phyloP scores from a whole-genome alignment of 2,113 vertebrate genomes.

The Aptenodytes patagonicus region DNA sequence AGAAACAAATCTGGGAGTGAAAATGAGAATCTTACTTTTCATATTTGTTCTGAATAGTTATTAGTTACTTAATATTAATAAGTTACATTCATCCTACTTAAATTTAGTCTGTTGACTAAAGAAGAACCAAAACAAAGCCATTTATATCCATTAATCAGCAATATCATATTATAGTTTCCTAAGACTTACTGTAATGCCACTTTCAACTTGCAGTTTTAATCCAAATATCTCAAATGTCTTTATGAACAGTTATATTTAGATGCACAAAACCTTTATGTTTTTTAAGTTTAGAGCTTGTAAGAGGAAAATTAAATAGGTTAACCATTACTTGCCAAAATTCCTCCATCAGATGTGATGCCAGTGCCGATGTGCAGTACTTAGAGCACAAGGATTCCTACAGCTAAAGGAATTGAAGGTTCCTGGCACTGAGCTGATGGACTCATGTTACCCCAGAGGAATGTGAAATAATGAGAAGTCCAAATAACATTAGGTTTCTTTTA shows the following conservation, averaged over 20 bases:
- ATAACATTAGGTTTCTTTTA: background rate
- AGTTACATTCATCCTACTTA: background rate
- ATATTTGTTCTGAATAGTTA: background rate
- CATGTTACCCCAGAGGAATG: background rate
- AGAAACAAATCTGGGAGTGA: background rate
- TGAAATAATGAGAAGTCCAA: background rate
- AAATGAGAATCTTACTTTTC: background rate
- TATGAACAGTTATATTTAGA: background rate
- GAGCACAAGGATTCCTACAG: background rate
- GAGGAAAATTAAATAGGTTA: background rate
- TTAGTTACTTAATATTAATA: background rate
- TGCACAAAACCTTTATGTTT: background rate
- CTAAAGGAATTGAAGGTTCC: background rate
- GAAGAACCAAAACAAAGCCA: background rate
- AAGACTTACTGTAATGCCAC: background rate
- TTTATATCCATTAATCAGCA: background rate
- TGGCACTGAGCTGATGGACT: background rate
- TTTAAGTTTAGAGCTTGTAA: background rate
- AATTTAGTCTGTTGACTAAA: background rate
- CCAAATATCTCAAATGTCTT: background rate
- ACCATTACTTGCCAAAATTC: background rate
- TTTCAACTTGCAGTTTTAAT: background rate
- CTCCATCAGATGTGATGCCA: background rate
- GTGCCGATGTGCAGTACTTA: accelerated
- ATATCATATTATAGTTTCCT: background rate